These are phyloP conservation scores for Dolichopus griseipennis DNA, from an alignment of 2,888 invertebrate species.

Conservation along the genomic window DNA sequence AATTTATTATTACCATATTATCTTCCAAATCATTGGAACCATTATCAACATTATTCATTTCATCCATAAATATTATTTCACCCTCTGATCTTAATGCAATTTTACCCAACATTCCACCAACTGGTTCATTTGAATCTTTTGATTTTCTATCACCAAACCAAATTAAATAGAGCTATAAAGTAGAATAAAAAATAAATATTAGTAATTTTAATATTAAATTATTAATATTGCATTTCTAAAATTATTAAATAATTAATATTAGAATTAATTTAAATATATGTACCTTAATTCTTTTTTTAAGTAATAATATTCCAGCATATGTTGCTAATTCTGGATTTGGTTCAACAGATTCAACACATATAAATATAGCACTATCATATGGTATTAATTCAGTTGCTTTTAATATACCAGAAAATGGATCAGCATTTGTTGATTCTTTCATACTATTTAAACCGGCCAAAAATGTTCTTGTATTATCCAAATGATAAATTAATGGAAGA, in stretches of 20 bases:
- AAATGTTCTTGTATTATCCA: slow-evolving; percentile 41
- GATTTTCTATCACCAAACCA: slow-evolving; percentile 44
- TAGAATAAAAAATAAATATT: too few relatives aligned
- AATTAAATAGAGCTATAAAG: slow-evolving; percentile 42
- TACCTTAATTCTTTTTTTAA: slow-evolving; percentile 45
- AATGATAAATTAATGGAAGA: slow-evolving; percentile 38
- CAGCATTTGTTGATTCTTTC: slow-evolving; percentile 43
- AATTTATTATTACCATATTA: slow-evolving; percentile 33
- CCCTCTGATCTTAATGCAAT: slow-evolving; percentile 44
- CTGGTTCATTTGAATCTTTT: slow-evolving; percentile 39
- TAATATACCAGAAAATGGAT: slow-evolving; percentile 51
- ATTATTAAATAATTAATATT: too few relatives aligned
- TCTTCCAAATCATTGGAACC: slow-evolving; percentile 36
- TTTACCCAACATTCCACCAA: slow-evolving; percentile 43
- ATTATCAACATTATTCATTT: slow-evolving; percentile 17
- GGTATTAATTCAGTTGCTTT: slow-evolving; percentile 54
- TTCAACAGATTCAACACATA: slow-evolving; percentile 50
- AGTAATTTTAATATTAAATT: too few relatives aligned
- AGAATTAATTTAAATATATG: not conserved
- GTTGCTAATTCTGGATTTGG: slow-evolving; percentile 47
- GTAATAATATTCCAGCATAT: slow-evolving; percentile 41
- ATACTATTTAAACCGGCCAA: slow-evolving; percentile 41
- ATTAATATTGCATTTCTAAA: too few relatives aligned
- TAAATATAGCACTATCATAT: slow-evolving; percentile 54
- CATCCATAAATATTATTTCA: slow-evolving; percentile 42